Evolutionary conservation across 2,888 invertebrate genomes (phyloP), one percentile per base, ranked within the genome.

Genomic region (Mactromeris polynyma): DNA sequence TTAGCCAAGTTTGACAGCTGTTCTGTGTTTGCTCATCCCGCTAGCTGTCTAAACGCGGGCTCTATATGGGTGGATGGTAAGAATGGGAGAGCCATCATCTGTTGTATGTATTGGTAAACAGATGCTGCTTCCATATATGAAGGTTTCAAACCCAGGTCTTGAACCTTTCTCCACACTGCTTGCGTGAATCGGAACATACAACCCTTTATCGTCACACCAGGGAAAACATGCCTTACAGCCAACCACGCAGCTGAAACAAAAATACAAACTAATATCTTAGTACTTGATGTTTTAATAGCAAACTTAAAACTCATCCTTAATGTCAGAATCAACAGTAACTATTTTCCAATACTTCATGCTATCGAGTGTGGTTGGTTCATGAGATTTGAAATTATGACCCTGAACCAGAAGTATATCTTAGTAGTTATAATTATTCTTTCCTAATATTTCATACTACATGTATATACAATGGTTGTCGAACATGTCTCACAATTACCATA

Each of bases 101-200:
- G 88, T n/a, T n/a, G n/a, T n/a, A n/a, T n/a, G n/a, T 33, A 84
- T 46, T 58, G 69, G 83, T 36, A 87, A 79, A 82, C 81, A 54
- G 79, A 81, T 54, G 51, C 81, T 38, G 31, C 38, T 38, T 7
- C 64, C 81, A n/a, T 87, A 78, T 33, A 86, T 58, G 88, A 90
- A 84, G 38, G 91, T 36, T 82, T 87, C 83, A 40, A 87, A 85
- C 42, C 92, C 87, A 17, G 73, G 78, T 21, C 33, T 40, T 33
- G 89, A 79, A 85, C 88, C 77, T 33, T 33, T 9, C 81, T 21
- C 19, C 31, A 73, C 31, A 87, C 46, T 6, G 86, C 87, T 81
- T 86, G 82, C 69, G 78, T 42, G 33, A 84, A 86, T 80, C 90
- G 87, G 83, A 90, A 91, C 19, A 83, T 80, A 79, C 89, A 88